These are phyloP conservation scores for Temnothorax ravouxi DNA, from an alignment of 2,888 invertebrate species.

Conservation along the genomic window DNA sequence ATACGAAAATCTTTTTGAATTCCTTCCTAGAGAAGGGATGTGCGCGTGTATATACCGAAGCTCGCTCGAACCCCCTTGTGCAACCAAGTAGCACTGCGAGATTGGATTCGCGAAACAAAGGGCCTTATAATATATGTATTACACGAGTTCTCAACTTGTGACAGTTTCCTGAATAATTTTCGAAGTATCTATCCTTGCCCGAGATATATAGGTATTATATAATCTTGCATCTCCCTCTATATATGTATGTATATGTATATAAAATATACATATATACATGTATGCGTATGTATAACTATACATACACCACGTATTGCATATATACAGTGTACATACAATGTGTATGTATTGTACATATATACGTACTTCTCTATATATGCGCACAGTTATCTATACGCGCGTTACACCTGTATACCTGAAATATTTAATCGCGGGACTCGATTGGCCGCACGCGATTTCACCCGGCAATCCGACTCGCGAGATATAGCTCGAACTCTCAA, in stretches of 20 bases:
- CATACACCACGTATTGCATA: too few relatives aligned
- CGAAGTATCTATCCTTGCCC: slow-evolving; percentile 48
- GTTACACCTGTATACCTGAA: slow-evolving; percentile 14
- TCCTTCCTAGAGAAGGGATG: too few relatives aligned
- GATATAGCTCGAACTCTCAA: slow-evolving; percentile 34
- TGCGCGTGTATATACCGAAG: neutral
- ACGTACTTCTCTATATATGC: too few relatives aligned
- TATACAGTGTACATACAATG: too few relatives aligned
- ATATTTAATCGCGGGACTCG: slow-evolving; percentile 50
- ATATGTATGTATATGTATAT: neutral
- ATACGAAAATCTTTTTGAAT: slow-evolving; percentile 15
- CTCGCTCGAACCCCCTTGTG: neutral
- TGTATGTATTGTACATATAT: too few relatives aligned
- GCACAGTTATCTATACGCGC: too few relatives aligned
- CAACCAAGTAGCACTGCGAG: slow-evolving; percentile 36
- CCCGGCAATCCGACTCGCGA: slow-evolving; percentile 34
- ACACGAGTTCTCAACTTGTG: slow-evolving; percentile 57
- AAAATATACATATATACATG: neutral
- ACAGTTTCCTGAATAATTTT: slow-evolving; percentile 58
- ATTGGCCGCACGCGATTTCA: slow-evolving; percentile 52
- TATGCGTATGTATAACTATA: neutral
- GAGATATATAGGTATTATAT: slow-evolving; percentile 35
- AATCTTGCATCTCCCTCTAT: slow-evolving; percentile 18
- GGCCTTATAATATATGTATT: slow-evolving; percentile 57
- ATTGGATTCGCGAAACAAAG: slow-evolving; percentile 57